These are phyloP conservation scores for Arctopsyche grandis DNA, from an alignment of 1,140 invertebrate genomes.

Conservation along the genomic window DNA sequence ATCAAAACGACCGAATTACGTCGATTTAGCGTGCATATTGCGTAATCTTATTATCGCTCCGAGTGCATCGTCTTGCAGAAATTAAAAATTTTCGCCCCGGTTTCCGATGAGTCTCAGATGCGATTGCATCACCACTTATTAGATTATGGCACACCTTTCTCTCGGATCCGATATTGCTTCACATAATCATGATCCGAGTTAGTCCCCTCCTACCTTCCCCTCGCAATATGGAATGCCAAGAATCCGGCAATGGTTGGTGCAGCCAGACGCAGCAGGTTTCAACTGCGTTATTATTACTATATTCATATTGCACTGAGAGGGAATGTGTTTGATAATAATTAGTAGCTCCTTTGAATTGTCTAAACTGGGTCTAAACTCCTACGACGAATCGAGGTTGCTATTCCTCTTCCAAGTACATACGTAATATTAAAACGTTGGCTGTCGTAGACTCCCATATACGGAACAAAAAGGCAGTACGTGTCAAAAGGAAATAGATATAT, in stretches of 20 bases:
- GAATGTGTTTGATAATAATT: background rate
- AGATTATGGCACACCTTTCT: conserved; percentile 35
- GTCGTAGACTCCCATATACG: background rate
- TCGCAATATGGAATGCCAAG: conserved; percentile 11
- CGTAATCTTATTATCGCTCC: no score
- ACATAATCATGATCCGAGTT: conserved; percentile 36
- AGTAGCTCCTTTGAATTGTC: background rate
- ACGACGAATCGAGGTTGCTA: background rate
- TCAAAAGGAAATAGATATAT: background rate
- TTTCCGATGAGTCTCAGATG: background rate
- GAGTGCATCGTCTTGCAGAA: no score
- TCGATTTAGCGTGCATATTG: no score
- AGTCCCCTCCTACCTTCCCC: background rate
- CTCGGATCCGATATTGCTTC: conserved; percentile 35
- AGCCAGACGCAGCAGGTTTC: conserved; percentile 3
- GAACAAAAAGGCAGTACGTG: background rate
- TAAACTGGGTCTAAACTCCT: background rate
- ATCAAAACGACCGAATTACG: no score
- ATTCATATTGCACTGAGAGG: background rate
- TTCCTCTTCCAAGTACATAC: background rate
- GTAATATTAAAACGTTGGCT: background rate
- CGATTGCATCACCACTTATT: conserved; percentile 12
- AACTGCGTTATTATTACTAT: background rate
- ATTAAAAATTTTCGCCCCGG: background rate
- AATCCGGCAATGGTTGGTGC: conserved; percentile 34